These are phyloP conservation scores for Grammomys surdaster DNA, from an alignment of 2,113 vertebrate species.

Conservation along the genomic window DNA sequence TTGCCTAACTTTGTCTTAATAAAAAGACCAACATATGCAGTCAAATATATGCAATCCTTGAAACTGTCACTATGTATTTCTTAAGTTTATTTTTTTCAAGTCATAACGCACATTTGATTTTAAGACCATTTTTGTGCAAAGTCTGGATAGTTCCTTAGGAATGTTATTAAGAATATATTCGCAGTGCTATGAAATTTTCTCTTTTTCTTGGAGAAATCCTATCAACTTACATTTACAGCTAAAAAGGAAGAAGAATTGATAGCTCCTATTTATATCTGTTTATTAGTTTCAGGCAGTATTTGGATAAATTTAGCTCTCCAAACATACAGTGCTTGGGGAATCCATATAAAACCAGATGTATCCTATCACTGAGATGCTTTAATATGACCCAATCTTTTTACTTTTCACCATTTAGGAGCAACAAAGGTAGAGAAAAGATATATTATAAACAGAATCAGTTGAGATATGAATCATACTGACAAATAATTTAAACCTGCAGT, in stretches of 20 bases:
- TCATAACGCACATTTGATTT: background rate
- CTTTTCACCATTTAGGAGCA: constrained; percentile 6
- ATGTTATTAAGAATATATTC: background rate
- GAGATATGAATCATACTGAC: background rate
- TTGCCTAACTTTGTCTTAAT: background rate
- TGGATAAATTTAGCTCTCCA: background rate
- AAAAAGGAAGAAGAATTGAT: background rate
- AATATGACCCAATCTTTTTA: background rate
- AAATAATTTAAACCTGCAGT: background rate
- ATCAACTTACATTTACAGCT: background rate
- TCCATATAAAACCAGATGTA: background rate
- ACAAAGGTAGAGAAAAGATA: background rate
- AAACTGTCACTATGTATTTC: background rate
- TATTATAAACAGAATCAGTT: constrained; percentile 20
- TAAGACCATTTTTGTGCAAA: background rate
- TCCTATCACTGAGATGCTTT: background rate
- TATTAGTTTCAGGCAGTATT: background rate
- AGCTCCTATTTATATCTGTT: background rate
- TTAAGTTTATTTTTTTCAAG: constrained; percentile 5
- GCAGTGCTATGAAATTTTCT: background rate
- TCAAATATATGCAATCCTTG: background rate
- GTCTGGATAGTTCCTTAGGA: background rate
- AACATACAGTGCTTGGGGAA: background rate
- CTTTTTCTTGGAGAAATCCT: background rate
- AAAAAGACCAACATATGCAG: constrained; percentile 20